Conservation (phyloP, 2,113 vertebrate genomes). For the Zootoca vivipara region DNA sequence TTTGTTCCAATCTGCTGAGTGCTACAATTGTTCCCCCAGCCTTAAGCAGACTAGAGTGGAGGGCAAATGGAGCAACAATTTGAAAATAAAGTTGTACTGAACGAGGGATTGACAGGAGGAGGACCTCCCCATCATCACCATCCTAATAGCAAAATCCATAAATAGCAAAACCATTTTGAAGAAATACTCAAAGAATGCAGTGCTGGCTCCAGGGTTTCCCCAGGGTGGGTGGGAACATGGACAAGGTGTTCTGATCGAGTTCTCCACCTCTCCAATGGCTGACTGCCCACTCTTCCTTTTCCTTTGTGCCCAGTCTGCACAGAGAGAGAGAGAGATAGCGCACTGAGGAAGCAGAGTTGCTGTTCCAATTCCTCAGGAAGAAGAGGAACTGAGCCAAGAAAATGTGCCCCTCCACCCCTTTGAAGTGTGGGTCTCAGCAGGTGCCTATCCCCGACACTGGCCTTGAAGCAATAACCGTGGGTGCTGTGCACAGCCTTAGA, state of each 20-base stretch:
- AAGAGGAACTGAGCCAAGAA: not conserved
- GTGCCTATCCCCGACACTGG: not conserved
- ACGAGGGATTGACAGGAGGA: not conserved
- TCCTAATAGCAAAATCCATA: not conserved
- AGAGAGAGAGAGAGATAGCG: no score
- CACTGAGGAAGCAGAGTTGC: no score
- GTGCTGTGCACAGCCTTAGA: not conserved
- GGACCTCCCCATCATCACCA: not conserved
- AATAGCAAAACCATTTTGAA: not conserved
- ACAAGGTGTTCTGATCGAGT: not conserved
- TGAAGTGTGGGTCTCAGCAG: not conserved
- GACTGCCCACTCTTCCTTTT: not conserved
- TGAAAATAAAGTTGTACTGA: not conserved
- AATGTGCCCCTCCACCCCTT: no score
- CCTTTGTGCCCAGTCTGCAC: no score
- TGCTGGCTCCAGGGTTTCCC: not conserved
- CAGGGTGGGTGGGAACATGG: not conserved
- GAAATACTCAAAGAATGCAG: not conserved
- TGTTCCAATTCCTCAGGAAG: not conserved
- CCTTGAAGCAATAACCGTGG: not conserved
- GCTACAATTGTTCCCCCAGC: constrained; percentile 6
- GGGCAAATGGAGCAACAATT: not conserved
- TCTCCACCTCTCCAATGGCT: not conserved
- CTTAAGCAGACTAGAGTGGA: constrained; percentile 3
- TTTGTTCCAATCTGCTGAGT: constrained; percentile 55